phyloP scores from a whole-genome alignment of 64 coral and sea anemone genomes.

The Montipora capricornis region DNA sequence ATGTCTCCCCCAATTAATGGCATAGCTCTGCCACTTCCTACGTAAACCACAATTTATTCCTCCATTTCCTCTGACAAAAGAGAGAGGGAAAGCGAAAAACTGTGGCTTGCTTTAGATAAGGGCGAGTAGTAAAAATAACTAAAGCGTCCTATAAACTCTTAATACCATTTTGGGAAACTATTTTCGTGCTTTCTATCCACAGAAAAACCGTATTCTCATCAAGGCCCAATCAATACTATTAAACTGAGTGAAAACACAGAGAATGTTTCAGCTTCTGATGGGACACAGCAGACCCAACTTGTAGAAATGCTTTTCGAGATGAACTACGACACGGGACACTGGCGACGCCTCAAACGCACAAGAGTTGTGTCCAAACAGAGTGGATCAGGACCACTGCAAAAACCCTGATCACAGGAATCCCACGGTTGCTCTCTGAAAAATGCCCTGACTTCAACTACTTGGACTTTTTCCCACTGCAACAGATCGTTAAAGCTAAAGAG shows the following conservation, averaged over 20 bases:
- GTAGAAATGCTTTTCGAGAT: slow-evolving; percentile 99
- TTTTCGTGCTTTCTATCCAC: background rate
- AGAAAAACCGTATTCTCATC: slow-evolving; percentile 95
- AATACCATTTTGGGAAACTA: too few relatives aligned
- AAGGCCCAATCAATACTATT: slow-evolving; percentile 94
- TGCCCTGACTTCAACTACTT: too few relatives aligned
- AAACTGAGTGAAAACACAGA: slow-evolving; percentile 97
- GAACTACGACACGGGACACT: slow-evolving; percentile 98
- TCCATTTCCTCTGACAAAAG: too few relatives aligned
- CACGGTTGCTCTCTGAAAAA: background rate
- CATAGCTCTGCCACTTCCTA: too few relatives aligned
- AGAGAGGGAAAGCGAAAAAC: too few relatives aligned
- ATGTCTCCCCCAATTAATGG: too few relatives aligned
- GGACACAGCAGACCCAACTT: slow-evolving; percentile 76
- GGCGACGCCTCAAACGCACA: slow-evolving; percentile 94
- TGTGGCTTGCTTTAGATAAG: too few relatives aligned
- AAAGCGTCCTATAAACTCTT: too few relatives aligned
- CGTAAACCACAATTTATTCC: too few relatives aligned
- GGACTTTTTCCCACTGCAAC: too few relatives aligned
- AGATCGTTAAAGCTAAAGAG: too few relatives aligned
- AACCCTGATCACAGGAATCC: background rate
- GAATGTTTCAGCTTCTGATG: slow-evolving; percentile 51
- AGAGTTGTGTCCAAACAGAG: slow-evolving; percentile 85
- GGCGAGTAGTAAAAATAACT: too few relatives aligned
- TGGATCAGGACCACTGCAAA: slow-evolving; percentile 22